These are phyloP conservation scores for Drosophila subsilvestris DNA, from an alignment of 2,888 invertebrate genomes.

Conservation along the genomic window DNA sequence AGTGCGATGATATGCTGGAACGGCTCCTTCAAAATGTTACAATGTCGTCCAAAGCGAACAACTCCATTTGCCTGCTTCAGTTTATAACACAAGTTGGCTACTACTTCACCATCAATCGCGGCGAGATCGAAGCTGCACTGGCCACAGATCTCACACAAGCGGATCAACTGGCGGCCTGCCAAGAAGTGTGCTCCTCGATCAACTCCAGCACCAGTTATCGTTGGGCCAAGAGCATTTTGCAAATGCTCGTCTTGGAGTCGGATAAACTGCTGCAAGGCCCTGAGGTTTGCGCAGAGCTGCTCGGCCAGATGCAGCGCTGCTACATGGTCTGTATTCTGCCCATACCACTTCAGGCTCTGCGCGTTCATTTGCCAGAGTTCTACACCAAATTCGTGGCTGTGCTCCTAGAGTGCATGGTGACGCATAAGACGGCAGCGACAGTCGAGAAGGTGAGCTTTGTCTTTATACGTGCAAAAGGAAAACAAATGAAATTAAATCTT, in stretches of 20 bases:
- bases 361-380: slow-evolving; percentile 73
- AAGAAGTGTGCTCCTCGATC: slow-evolving; percentile 59
- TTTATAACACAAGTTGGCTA: slow-evolving; percentile 70
- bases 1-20: slow-evolving; percentile 82
- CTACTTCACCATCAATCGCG: slow-evolving; percentile 73
- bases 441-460: slow-evolving; percentile 58
- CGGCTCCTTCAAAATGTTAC: slow-evolving; percentile 75
- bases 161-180: slow-evolving; percentile 47
- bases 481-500: not conserved
- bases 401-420: slow-evolving; percentile 70
- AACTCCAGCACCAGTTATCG: slow-evolving; percentile 75
- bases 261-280: slow-evolving; percentile 71
- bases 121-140: slow-evolving; percentile 59
- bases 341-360: slow-evolving; percentile 70
- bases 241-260: slow-evolving; percentile 79
- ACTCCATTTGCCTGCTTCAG: slow-evolving; percentile 69
- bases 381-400: slow-evolving; percentile 76
- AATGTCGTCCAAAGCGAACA: slow-evolving; percentile 63
- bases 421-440: slow-evolving; percentile 51
- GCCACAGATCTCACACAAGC: slow-evolving; percentile 41
- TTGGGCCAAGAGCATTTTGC: slow-evolving; percentile 81
- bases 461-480: not conserved
- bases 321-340: slow-evolving; percentile 78
- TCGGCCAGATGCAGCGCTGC: slow-evolving; percentile 74
- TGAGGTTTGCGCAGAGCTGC: slow-evolving; percentile 57